Conservation (phyloP, 2,797 vertebrate species). For the Stomatorhinus walkeri region DNA sequence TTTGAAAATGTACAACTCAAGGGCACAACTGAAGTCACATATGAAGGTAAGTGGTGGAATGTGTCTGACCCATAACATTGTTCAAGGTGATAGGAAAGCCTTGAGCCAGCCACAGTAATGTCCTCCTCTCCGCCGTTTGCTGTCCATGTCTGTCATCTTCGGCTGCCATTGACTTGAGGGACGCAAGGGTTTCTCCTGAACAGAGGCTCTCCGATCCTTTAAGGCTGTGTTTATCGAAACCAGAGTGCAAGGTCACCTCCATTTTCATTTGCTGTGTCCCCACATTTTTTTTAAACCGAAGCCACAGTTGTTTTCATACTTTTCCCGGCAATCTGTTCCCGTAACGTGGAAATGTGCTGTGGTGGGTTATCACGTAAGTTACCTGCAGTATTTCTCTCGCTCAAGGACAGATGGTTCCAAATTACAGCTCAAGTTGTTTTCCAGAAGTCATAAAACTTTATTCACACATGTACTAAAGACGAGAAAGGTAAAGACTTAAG, state of each 20-base stretch:
- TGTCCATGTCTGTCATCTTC: background rate
- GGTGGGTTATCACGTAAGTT: background rate
- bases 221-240: background rate
- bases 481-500: background rate
- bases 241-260: background rate
- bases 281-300: background rate
- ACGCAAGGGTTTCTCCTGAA: background rate
- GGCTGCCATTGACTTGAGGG: background rate
- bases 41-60: background rate
- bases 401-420: background rate
- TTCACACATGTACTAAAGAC: background rate
- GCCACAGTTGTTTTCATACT: background rate
- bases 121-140: background rate
- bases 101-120: background rate
- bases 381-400: background rate
- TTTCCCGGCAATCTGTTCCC: background rate
- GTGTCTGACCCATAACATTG: background rate
- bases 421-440: background rate
- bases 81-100: background rate
- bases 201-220: background rate
- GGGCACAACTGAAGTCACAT: background rate
- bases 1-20: background rate
- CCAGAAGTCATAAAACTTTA: background rate
- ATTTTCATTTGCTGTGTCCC: background rate
- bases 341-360: background rate